These are phyloP conservation scores for Synanthedon vespiformis DNA, from an alignment of 2,888 invertebrate genomes.

Conservation along the genomic window DNA sequence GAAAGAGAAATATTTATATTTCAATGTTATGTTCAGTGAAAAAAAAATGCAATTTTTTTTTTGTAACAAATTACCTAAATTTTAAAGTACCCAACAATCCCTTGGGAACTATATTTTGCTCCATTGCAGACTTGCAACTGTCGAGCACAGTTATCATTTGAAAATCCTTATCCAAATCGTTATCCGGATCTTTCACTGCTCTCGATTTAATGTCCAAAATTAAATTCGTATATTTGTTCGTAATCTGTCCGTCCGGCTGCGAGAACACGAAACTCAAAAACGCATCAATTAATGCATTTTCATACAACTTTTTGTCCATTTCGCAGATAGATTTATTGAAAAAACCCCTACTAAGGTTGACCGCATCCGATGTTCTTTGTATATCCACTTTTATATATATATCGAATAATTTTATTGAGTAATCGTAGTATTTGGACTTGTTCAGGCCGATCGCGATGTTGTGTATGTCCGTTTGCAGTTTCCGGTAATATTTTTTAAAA, in stretches of 20 bases:
- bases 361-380: conserved; percentile 20
- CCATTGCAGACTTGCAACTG: conserved; percentile 20
- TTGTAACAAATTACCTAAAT: conserved; percentile 27
- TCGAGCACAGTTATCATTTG: conserved; percentile 33
- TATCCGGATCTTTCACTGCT: conserved; percentile 20
- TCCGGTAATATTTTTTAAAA: conserved; percentile 34
- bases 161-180: conserved; percentile 15
- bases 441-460: conserved; percentile 46
- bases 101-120: conserved; percentile 21
- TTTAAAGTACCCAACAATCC: conserved; percentile 26
- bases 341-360: conserved; percentile 42
- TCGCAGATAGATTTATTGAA: conserved; percentile 59
- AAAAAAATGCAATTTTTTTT: too few relatives aligned
- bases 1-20: too few relatives aligned
- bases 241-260: conserved; percentile 21
- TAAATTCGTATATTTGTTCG: conserved; percentile 47
- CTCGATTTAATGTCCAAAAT: conserved; percentile 55
- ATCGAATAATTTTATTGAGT: conserved; percentile 42
- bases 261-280: conserved; percentile 42
- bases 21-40: too few relatives aligned
- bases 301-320: conserved; percentile 32
- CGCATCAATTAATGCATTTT: conserved; percentile 35
- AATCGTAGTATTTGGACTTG: conserved; percentile 30
- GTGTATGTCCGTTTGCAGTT: conserved; percentile 46
- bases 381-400: conserved; percentile 41